phyloP scores from a whole-genome alignment of 2,797 vertebrate species.

The Pelochelys cantorii region DNA sequence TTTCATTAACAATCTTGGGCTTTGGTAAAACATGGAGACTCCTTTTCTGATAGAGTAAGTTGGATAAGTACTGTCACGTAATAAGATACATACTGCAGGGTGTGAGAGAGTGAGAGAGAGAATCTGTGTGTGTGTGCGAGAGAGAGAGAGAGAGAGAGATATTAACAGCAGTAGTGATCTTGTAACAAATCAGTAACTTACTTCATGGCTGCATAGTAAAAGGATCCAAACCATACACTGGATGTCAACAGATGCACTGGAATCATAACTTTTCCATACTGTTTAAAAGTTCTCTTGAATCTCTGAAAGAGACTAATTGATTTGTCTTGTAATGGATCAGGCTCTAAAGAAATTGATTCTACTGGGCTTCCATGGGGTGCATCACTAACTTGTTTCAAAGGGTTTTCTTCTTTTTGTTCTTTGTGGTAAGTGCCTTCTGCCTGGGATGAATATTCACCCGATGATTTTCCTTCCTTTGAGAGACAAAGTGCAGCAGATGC shows the following conservation, averaged over 20 bases:
- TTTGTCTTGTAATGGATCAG: constrained; percentile 94
- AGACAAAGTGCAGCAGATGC: constrained; percentile 69
- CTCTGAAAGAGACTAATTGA: constrained; percentile 92
- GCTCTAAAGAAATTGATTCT: constrained; percentile 75
- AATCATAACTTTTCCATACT: constrained; percentile 97
- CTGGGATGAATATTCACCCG: constrained; percentile 36
- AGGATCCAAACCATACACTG: constrained; percentile 93
- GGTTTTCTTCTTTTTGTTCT: constrained; percentile 30
- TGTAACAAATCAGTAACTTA: constrained; percentile 82
- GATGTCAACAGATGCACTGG: constrained; percentile 95
- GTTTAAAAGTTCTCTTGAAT: constrained; percentile 96
- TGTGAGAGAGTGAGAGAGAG: too few species aligned
- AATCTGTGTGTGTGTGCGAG: too few species aligned
- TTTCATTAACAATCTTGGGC: not conserved
- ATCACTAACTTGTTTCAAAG: constrained; percentile 15
- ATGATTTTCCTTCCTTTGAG: constrained; percentile 78
- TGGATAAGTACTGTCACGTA: not conserved
- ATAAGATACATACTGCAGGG: not conserved
- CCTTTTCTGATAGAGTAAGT: not conserved
- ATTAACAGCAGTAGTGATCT: not conserved
- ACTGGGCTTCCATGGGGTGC: constrained; percentile 36
- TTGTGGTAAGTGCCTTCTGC: constrained; percentile 40
- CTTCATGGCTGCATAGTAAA: constrained; percentile 98
- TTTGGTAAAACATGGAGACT: not conserved
- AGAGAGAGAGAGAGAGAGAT: too few species aligned